phyloP scores from a whole-genome alignment of 92 coral and sea anemone genomes.

The Muricea muricata region DNA sequence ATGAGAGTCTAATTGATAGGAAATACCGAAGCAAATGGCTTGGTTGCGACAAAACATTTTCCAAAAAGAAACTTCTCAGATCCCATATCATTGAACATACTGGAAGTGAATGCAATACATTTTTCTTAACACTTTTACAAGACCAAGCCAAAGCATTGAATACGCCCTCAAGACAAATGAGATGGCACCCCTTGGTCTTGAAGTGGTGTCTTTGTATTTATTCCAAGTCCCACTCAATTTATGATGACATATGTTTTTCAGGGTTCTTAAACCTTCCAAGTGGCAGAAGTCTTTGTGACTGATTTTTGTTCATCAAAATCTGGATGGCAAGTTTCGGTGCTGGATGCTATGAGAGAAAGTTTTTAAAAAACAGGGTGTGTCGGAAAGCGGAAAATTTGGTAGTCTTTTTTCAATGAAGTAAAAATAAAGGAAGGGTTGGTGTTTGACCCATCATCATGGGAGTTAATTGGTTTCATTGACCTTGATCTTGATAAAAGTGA shows the following conservation, averaged over 20 bases:
- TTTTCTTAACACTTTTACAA: conserved; percentile 1
- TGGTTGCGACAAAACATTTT: conserved; percentile 40
- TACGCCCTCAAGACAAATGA: conserved; percentile 48
- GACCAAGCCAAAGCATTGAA: conserved; percentile 38
- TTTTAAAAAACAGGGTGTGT: conserved; percentile 14
- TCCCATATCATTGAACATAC: conserved; percentile 41
- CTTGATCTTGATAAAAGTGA: conserved; percentile 41
- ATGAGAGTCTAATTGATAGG: conserved; percentile 8
- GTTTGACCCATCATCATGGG: conserved; percentile 46
- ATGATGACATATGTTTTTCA: conserved; percentile 14
- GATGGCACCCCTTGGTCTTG: conserved; percentile 34
- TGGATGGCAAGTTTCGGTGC: conserved; percentile 14
- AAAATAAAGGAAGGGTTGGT: conserved; percentile 48
- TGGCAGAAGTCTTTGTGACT: conserved; percentile 51
- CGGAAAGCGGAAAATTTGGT: conserved; percentile 38
- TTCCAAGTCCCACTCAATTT: conserved; percentile 16
- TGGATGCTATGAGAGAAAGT: conserved; percentile 35
- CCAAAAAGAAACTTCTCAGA: conserved; percentile 24
- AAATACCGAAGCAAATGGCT: conserved; percentile 6
- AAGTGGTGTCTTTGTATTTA: conserved; percentile 39
- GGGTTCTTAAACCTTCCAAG: conserved; percentile 52
- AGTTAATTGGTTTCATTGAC: conserved; percentile 24
- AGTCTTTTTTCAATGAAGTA: conserved; percentile 40
- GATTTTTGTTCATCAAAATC: conserved; percentile 50
- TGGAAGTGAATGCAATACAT: background rate